A percentile compares a stretch with the other conserved stretches of the same genome.
phyloP scores from a whole-genome alignment of 30 jellyfish, hydroid and myxozoan genomes.

The Hydra vulgaris region DNA sequence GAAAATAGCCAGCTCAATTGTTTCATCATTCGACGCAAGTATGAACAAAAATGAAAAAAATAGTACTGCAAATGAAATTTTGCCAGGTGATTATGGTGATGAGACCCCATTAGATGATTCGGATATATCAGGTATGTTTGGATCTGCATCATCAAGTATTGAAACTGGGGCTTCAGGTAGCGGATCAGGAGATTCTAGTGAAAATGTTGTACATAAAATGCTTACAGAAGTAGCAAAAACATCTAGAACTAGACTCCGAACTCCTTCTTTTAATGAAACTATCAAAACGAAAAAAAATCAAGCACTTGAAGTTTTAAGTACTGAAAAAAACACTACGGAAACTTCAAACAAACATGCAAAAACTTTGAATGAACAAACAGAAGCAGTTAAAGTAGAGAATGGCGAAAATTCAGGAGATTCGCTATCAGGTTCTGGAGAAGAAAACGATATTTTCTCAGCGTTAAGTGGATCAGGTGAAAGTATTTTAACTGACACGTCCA shows the following conservation, averaged over 20 bases:
- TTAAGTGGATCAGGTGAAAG: background rate
- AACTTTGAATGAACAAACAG: background rate
- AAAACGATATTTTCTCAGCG: background rate
- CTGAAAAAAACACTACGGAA: background rate
- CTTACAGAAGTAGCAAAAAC: slow-evolving; percentile 6
- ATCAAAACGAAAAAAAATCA: background rate
- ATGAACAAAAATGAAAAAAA: slow-evolving; percentile 23
- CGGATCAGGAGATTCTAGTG: slow-evolving; percentile 11
- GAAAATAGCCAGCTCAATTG: slow-evolving; percentile 93
- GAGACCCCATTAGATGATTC: slow-evolving; percentile 28
- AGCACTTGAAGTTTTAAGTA: background rate
- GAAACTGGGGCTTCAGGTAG: slow-evolving; percentile 12
- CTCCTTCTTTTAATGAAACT: background rate
- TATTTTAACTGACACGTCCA: background rate
- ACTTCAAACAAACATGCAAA: no score
- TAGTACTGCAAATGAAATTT: slow-evolving; percentile 11
- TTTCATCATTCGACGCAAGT: slow-evolving; percentile 88
- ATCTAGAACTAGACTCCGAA: background rate
- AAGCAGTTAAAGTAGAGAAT: background rate
- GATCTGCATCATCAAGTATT: slow-evolving; percentile 16
- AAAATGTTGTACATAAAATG: slow-evolving; percentile 15
- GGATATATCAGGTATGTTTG: slow-evolving; percentile 2
- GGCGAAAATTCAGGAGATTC: slow-evolving; percentile 20
- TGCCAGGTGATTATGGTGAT: slow-evolving; percentile 46
- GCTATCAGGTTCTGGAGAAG: slow-evolving; percentile 62